phyloP scores from a whole-genome alignment of 2,113 vertebrate genomes.

The Hystrix cristata region DNA sequence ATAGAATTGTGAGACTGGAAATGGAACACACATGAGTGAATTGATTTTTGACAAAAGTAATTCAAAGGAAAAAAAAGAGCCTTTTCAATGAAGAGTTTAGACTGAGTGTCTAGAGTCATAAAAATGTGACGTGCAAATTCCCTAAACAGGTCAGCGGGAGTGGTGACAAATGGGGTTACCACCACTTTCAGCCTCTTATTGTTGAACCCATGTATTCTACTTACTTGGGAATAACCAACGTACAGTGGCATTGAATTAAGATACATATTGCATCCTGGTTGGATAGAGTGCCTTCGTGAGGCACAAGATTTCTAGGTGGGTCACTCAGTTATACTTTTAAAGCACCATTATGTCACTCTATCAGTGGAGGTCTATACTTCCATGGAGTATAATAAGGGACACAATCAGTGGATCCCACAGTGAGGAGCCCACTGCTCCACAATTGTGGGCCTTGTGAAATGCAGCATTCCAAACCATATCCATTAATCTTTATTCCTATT shows the following conservation, averaged over 20 bases:
- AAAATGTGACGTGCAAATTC: not conserved
- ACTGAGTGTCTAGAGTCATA: not conserved
- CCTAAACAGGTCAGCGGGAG: not conserved
- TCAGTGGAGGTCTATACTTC: not conserved
- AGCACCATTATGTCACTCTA: not conserved
- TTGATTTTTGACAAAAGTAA: slow-evolving; percentile 24
- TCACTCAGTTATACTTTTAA: not conserved
- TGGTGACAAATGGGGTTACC: not conserved
- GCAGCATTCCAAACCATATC: not conserved
- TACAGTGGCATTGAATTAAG: not conserved
- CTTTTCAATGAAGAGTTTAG: not conserved
- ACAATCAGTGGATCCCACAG: not conserved
- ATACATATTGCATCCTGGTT: not conserved
- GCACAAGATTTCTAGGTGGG: not conserved
- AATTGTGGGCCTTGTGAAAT: not conserved
- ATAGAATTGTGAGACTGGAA: not conserved
- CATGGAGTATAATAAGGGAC: not conserved
- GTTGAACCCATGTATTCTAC: not conserved
- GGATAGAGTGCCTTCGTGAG: not conserved
- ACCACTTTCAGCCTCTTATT: not conserved
- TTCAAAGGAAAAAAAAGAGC: not conserved
- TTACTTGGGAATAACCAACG: not conserved
- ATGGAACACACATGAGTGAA: not conserved
- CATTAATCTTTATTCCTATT: not conserved
- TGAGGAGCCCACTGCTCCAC: not conserved